Evolutionary conservation across 2,113 vertebrate species (phyloP), one percentile per base, ranked within the genome.

Genomic region (Rhipidura dahli): DNA sequence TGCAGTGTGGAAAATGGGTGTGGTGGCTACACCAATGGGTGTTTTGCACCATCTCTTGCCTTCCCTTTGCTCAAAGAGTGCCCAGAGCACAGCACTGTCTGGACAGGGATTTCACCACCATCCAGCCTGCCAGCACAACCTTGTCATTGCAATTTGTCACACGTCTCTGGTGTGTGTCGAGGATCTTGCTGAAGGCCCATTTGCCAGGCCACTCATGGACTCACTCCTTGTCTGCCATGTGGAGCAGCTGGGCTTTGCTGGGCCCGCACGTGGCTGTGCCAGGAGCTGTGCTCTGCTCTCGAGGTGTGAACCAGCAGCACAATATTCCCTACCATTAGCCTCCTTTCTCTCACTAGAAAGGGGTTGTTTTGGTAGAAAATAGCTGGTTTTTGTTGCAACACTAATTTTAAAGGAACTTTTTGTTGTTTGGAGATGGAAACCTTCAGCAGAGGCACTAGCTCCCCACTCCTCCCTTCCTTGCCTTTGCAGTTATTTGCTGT

Each of bases 121-220:
- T 80, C 50, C 88, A 37, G 95, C 65, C 92, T 82, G 87, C 89
- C 93, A 90, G 87, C 5, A 0, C 75, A 75, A 47, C 91, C 96
- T 83, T 86, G 89, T 90, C 84, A 86, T 40, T 77, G 91, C 89
- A 7, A 83, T 96, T 93, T 92, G 96, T 93, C 95, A 88, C 89
- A 90, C 47, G 1, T 15, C 14, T 45, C 60, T 87, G 87, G 30
- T 39, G 35, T 45, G 76, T 78, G 90, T 40, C 23, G 6, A 31
- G 82, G 45, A 30, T 54, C 61, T 73, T 1, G 1, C 72, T 1
- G 16, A 73, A 77, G 57, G 51, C 75, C 57, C 1, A 0, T 86
- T 87, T 76, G 89, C 89, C 76, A 49, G 76, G 70, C 13, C 1
- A 20, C 71, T 78, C 65, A 6, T 71, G 63, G 61, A 14, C 17